Conservation (phyloP, 2,113 vertebrate species). For the Tychaedon coryphoeus region DNA sequence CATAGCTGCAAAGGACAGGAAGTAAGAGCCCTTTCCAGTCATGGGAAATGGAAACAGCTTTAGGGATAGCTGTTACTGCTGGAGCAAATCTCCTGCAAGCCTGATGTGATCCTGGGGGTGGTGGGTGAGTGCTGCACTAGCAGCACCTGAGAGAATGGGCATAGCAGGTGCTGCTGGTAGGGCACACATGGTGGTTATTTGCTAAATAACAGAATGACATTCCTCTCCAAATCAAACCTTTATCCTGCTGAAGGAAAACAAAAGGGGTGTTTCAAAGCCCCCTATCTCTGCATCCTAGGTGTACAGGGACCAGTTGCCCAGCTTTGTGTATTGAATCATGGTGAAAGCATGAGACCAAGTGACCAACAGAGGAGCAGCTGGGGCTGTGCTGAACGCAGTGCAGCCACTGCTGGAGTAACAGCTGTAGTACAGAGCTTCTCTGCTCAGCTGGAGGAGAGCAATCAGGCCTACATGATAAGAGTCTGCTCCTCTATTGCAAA, state of each 20-base stretch:
- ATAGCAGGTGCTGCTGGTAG: not conserved
- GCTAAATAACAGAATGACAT: not conserved
- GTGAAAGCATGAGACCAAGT: not conserved
- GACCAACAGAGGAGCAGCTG: not conserved
- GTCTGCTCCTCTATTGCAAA: not conserved
- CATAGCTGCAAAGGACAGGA: not conserved
- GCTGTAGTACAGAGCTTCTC: not conserved
- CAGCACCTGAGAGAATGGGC: not conserved
- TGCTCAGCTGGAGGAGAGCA: not conserved
- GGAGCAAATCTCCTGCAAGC: not conserved
- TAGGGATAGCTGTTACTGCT: not conserved
- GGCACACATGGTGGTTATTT: not conserved
- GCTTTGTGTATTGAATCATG: not conserved
- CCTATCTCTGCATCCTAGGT: not conserved
- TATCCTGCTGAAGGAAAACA: not conserved
- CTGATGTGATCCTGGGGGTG: not conserved
- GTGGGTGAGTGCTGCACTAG: not conserved
- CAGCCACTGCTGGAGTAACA: not conserved
- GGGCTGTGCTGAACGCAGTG: not conserved
- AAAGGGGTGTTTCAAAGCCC: not conserved
- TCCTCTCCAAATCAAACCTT: not conserved
- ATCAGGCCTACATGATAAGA: not conserved
- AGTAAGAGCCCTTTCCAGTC: too few relatives aligned
- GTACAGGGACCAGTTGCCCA: not conserved
- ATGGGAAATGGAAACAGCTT: not conserved